Evolutionary conservation across 2,113 vertebrate species (phyloP), one percentile per base, ranked within the genome.

Genomic region (Passer domesticus): DNA sequence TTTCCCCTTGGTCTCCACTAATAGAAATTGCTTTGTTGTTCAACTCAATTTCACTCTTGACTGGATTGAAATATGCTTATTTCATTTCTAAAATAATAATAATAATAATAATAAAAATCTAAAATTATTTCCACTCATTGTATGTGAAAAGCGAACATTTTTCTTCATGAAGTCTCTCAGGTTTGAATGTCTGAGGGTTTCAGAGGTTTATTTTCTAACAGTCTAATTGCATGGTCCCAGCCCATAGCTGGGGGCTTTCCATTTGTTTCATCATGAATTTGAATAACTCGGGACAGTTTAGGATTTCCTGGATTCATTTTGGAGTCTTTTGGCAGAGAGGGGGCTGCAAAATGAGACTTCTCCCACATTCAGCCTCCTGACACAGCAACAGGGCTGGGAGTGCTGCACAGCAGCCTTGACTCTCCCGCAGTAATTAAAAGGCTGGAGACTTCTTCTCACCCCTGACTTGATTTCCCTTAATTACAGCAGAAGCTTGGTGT

Each of bases 31-130:
- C 86, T 97, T 95, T 96, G 84, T 96, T 91, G 92, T 94, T 95
- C 92, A 96, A 95, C 96, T 94, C 93, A 96, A 96, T 89, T 97
- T 97, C 94, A 94, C 89, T 97, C 96, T 96, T 92, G 80, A 81
- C 92, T 96, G 96, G 37, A 25, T 85, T 92, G 94, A 97, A 92
- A 96, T 89, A 67, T 85, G 72, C 67, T 97, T 90, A 82, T 97
- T 96, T 97, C 77, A 46, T 44, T 89, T 90, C 58, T 72, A 67
- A 95, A 95, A 95, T 96, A 95, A 95, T 95, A 95, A 63, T 41
- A 59, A 63, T 41, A 59, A 95, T 37, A 81, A 94, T 86, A 92
- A 95, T 82, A 85, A 88, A 78, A 91, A 49, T 39, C 80, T 78
- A 87, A 80, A 94, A 72, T 56, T 22, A 88, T 95, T 89, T 89